A percentile compares a stretch with the other conserved stretches of the same genome.
Conservation (phyloP, 2,797 vertebrate genomes). For the Diglossa cyanea region DNA sequence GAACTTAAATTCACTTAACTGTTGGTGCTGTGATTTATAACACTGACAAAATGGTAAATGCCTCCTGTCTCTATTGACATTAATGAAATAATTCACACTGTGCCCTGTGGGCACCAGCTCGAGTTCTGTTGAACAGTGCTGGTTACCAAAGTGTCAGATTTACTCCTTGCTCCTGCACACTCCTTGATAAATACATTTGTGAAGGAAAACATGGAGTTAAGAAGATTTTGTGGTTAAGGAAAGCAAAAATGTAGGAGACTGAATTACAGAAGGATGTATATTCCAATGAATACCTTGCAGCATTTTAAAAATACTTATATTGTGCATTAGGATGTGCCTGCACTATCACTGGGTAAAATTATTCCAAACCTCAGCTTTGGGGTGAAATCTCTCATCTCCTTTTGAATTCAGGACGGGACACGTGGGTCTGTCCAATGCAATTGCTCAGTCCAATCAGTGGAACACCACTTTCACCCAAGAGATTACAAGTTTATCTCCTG, state of each 20-base stretch:
- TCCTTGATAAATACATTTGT: not conserved
- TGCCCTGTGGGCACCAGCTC: not conserved
- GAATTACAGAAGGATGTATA: not conserved
- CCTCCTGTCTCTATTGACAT: not conserved
- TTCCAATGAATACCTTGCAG: not conserved
- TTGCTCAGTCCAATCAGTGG: not conserved
- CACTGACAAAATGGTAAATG: not conserved
- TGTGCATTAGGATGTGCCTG: not conserved
- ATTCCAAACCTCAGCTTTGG: not conserved
- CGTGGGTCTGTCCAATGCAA: rapidly evolving
- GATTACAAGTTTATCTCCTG: not conserved
- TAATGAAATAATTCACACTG: not conserved
- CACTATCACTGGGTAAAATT: not conserved
- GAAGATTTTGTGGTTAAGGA: not conserved
- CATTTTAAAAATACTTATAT: not conserved
- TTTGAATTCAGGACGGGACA: not conserved
- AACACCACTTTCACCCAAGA: not conserved
- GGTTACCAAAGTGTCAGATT: not conserved
- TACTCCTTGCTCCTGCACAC: not conserved
- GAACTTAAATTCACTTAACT: not conserved
- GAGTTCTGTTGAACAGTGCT: not conserved
- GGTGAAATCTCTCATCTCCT: not conserved
- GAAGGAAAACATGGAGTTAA: not conserved
- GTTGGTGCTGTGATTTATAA: not conserved
- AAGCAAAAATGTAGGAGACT: not conserved